Percentiles rank a stretch among this genome's conserved stretches.
Evolutionary conservation across 64 coral and sea anemone species (phyloP).

Genomic region (Montipora capricornis): DNA sequence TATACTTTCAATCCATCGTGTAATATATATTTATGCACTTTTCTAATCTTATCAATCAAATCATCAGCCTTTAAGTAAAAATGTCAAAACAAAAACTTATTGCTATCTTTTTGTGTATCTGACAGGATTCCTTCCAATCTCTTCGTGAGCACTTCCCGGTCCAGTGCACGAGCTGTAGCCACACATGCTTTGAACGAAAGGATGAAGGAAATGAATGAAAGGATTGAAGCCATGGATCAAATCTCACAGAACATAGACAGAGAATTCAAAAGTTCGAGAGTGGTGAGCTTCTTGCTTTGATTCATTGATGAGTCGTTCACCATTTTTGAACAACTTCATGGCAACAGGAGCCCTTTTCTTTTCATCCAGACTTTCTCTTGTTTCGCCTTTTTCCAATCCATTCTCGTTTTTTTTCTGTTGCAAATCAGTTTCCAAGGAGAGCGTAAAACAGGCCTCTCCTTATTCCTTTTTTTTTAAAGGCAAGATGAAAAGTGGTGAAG

Average conservation of each 20-base stretch:
- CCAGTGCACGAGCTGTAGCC: slow-evolving; percentile 13
- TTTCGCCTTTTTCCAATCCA: too few relatives aligned
- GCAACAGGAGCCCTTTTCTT: too few relatives aligned
- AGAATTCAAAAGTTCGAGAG: slow-evolving; percentile 70
- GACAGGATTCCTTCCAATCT: background rate
- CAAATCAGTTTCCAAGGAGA: too few relatives aligned
- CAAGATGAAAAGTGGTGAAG: too few relatives aligned
- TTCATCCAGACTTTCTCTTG: too few relatives aligned
- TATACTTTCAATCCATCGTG: too few relatives aligned
- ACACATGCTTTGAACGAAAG: slow-evolving; percentile 31
- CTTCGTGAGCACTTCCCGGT: background rate
- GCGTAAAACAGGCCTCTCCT: too few relatives aligned
- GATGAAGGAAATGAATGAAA: slow-evolving; percentile 61
- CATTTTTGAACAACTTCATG: background rate
- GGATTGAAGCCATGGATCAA: slow-evolving; percentile 66
- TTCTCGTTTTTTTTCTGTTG: too few relatives aligned
- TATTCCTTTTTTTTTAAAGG: too few relatives aligned
- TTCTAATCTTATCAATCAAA: too few relatives aligned
- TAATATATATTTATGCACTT: too few relatives aligned
- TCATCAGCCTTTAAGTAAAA: background rate
- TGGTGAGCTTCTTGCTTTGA: slow-evolving; percentile 22
- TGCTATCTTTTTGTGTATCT: background rate
- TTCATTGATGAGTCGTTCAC: background rate
- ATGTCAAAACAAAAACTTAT: background rate
- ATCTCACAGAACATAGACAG: slow-evolving; percentile 75